phyloP scores from a whole-genome alignment of 2,113 vertebrate species.

The Anguilla rostrata region DNA sequence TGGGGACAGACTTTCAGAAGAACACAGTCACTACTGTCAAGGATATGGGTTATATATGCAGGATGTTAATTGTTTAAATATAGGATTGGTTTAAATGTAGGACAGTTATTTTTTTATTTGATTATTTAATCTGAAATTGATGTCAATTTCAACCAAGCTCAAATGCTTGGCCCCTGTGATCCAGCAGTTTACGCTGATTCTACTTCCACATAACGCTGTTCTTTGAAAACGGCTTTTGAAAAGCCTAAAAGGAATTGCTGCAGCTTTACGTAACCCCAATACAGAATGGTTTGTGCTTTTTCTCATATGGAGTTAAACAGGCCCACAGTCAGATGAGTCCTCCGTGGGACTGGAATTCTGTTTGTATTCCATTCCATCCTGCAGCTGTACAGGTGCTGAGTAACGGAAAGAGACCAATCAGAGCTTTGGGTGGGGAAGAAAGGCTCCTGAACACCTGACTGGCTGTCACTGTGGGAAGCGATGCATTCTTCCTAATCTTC shows the following conservation, averaged over 20 bases:
- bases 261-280: too few relatives aligned
- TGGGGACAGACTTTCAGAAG: neutral
- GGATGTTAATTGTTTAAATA: too few relatives aligned
- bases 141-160: neutral
- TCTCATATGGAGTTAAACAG: neutral
- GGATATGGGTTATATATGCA: too few relatives aligned
- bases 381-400: neutral
- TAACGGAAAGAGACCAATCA: neutral
- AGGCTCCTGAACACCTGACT: neutral
- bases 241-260: neutral
- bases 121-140: neutral
- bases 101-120: neutral
- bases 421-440: neutral
- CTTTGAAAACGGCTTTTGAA: neutral
- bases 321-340: too few relatives aligned
- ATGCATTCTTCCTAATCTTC: neutral
- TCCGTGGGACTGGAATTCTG: too few relatives aligned
- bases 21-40: too few relatives aligned
- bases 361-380: too few relatives aligned
- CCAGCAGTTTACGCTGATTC: neutral
- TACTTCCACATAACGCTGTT: neutral
- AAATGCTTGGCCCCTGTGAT: too few relatives aligned
- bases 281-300: neutral
- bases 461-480: neutral
- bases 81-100: too few relatives aligned